Base-by-base conservation (phyloP, 2,113 vertebrate genomes). In the Tauraco erythrolophus region DNA sequence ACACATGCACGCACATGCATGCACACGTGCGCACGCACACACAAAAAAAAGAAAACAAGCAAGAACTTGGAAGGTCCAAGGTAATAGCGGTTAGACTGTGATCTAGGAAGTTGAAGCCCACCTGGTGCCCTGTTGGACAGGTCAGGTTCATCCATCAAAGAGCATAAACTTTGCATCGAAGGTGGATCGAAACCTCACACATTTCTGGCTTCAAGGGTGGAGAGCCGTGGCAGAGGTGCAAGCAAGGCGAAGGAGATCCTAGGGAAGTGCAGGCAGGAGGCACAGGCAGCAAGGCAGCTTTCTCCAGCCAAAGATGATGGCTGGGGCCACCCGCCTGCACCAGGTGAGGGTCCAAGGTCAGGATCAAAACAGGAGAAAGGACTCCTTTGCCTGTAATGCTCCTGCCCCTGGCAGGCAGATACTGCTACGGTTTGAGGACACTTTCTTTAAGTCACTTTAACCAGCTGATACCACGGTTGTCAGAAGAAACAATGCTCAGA, bases 341-440 rank as follows among this genome's bases (percentile, higher is more conserved):
- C 54, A 33, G 7, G 2, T 15, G 10, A 6, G 6, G 4, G 22
- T 21, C 58, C 3, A 1, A 51, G 11, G 8, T 27, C 18, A 14
- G 31, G 5, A 22, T 12, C 23, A 23, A 39, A 43, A 16, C 19
- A 33, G 70, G 35, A 60, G 35, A 25, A 66, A 75, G 19, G 25
- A 10, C 12, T 28, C 21, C 15, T 79, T n/a, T 19, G 46, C 48
- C 57, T 60, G 30, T 11, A 79, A 7, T 4, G 18, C 35, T 89
- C 53, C 39, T 48, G 72, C 10, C 41, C 62, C 43, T 58, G 33
- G 41, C 51, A 64, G 51, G 35, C 27, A 56, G 48, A 15, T 4
- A 6, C 13, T 2, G 2, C 80, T 37, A 2, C 0, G 1, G 4
- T 35, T 43, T 11, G 8, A 77, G 56, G 60, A 54, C 25, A 2